Evolutionary conservation across 2,888 invertebrate species (phyloP).

Genomic region (Euphydryas editha): DNA sequence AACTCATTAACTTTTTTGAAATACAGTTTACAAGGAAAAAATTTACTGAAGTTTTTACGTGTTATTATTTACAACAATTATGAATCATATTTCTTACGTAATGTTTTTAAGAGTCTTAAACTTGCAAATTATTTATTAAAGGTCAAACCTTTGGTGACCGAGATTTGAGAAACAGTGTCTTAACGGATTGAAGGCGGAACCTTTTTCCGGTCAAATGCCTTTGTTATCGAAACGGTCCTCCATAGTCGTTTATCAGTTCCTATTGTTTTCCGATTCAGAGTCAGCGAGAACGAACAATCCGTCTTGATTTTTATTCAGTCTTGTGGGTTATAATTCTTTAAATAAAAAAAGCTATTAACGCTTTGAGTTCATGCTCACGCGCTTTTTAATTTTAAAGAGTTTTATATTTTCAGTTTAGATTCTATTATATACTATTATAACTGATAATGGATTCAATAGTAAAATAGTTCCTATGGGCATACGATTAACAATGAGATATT

Average conservation of each 20-base stretch:
- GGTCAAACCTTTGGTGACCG: neutral
- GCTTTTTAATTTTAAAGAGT: neutral
- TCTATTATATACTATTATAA: too few relatives aligned
- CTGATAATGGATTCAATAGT: too few relatives aligned
- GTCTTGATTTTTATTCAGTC: conserved; percentile 21
- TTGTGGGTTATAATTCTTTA: conserved; percentile 2
- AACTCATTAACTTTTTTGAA: too few relatives aligned
- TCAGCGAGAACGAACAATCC: conserved; percentile 5
- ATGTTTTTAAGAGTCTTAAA: too few relatives aligned
- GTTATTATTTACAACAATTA: too few relatives aligned
- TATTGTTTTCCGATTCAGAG: conserved; percentile 31
- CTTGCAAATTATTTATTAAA: too few relatives aligned
- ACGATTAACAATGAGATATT: too few relatives aligned
- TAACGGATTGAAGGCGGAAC: conserved; percentile 29
- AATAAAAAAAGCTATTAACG: neutral
- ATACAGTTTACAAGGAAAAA: too few relatives aligned
- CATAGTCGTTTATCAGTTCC: conserved; percentile 31
- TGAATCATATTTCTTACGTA: too few relatives aligned
- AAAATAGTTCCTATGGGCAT: too few relatives aligned
- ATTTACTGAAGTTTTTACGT: too few relatives aligned
- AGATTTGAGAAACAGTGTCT: neutral
- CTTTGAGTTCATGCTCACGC: neutral
- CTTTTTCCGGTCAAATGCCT: conserved; percentile 33
- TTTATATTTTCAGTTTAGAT: neutral
- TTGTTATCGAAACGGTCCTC: conserved; percentile 24